Evolutionary conservation across 2,113 vertebrate genomes (phyloP).

Genomic region (Redunca redunca): DNA sequence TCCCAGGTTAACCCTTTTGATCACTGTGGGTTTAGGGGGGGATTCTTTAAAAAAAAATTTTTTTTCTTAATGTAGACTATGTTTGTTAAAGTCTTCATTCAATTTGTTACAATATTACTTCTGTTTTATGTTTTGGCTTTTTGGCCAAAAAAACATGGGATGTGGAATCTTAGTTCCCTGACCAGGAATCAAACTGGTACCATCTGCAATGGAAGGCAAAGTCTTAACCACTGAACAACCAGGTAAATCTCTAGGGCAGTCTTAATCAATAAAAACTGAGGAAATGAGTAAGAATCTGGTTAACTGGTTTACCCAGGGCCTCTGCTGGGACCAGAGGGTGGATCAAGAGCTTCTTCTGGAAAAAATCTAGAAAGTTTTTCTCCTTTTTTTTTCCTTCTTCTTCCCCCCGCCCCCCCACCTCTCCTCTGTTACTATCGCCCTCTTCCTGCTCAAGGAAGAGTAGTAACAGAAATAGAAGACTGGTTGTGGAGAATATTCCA

Average conservation of each 20-base stretch:
- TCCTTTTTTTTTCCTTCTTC: not conserved
- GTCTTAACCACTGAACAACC: not conserved
- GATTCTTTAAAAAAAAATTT: not conserved
- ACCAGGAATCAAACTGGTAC: not conserved
- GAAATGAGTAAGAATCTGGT: not conserved
- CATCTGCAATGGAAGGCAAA: not conserved
- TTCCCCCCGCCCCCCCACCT: fast-evolving
- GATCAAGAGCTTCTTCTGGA: not conserved
- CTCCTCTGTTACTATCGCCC: not conserved
- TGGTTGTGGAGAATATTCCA: not conserved
- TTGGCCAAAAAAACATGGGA: not conserved
- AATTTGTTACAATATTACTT: not conserved
- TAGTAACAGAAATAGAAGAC: not conserved
- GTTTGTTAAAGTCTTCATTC: not conserved
- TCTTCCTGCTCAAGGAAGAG: not conserved
- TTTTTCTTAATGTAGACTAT: not conserved
- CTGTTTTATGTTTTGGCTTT: not conserved
- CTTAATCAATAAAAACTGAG: not conserved
- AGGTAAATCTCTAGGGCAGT: not conserved
- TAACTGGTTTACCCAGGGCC: not conserved
- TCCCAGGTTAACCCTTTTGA: not conserved
- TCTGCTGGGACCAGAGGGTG: not conserved
- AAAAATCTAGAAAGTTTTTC: not conserved
- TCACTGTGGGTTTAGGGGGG: not conserved
- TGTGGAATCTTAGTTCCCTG: not conserved